Conservation (phyloP, 2,888 invertebrate genomes). For the Phalera bucephala region DNA sequence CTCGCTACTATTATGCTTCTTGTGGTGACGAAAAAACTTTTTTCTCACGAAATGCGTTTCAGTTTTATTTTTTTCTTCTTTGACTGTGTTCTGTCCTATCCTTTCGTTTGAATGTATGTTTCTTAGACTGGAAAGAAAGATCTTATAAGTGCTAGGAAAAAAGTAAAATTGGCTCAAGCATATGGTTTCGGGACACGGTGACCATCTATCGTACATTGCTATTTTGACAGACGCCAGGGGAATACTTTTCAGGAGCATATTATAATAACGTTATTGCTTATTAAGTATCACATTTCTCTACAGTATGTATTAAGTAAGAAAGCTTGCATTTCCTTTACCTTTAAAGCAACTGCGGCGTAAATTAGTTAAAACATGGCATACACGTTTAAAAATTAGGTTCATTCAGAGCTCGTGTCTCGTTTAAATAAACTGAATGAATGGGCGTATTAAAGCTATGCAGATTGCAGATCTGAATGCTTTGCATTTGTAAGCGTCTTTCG, state of each 20-base stretch:
- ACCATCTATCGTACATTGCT: too few relatives aligned
- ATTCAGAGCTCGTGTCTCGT: conserved; percentile 10
- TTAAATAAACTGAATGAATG: conserved; percentile 44
- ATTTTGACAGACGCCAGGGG: background rate
- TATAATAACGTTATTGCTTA: too few relatives aligned
- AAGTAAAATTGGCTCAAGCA: too few relatives aligned
- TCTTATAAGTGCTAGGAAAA: too few relatives aligned
- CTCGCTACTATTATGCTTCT: conserved; percentile 49
- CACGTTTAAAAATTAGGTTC: too few relatives aligned
- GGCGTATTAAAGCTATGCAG: conserved; percentile 28
- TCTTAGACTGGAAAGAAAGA: conserved; percentile 51
- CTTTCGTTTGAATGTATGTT: conserved; percentile 66
- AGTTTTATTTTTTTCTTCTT: conserved; percentile 37
- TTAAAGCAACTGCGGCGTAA: too few relatives aligned
- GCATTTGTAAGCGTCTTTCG: conserved; percentile 9
- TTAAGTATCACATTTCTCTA: too few relatives aligned
- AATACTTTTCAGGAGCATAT: background rate
- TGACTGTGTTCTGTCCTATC: conserved; percentile 44
- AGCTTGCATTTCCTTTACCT: too few relatives aligned
- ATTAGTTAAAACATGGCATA: too few relatives aligned
- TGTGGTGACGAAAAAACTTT: conserved; percentile 74
- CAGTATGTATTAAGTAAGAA: too few relatives aligned
- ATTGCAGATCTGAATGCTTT: conserved; percentile 28
- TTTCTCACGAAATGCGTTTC: conserved; percentile 46
- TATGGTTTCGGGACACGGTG: too few relatives aligned